Base-by-base conservation (phyloP, 2,888 invertebrate species). In the Nowickia ferox region DNA sequence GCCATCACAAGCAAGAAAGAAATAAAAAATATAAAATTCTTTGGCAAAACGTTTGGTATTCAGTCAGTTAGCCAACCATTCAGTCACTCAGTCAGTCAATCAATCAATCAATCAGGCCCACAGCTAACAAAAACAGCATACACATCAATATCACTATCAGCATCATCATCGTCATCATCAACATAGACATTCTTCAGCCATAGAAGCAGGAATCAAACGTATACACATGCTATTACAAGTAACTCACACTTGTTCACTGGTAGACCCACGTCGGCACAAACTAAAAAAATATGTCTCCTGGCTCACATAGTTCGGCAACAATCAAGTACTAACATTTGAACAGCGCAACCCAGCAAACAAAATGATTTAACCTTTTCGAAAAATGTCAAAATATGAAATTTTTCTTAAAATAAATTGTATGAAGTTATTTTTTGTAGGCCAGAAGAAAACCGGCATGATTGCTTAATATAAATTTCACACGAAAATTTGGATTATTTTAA, bases 51-150 rank as follows among this genome's bases (percentile, higher is more conserved):
- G 66, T 75, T 48, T 69, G 78, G 53, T 75, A 86, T 82, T 65
- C 65, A 80, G 71, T 80, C 57, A 48, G 80, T 76, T 5, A 30
- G 30, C 30, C 30, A 65, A 53, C 76, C 65, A 30, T 6, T 30
- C 30, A 30, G 6, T 6, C n/a, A n/a, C n/a, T n/a, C 30, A 30
- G 30, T 76, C 79, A 86, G 66, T 83, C 83, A 76, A 79, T 85
- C 85, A 79, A 82, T 85, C 85, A 85, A 82, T 86, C 83, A 72
- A 76, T 79, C 75, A 57, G 17, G 53, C 46, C 44, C 48, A 46
- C 51, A 82, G 42, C 22, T 30, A 74, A 75, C 61, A 75, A 76
- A 55, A 71, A n/a, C 38, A 46, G 1, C 63, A 71, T 11, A 13
- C 42, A 74, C 59, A 63, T 55, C 80, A 72, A 72, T 65, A 74